Base-by-base conservation (phyloP, 2,113 vertebrate genomes). In the Tinamus guttatus region DNA sequence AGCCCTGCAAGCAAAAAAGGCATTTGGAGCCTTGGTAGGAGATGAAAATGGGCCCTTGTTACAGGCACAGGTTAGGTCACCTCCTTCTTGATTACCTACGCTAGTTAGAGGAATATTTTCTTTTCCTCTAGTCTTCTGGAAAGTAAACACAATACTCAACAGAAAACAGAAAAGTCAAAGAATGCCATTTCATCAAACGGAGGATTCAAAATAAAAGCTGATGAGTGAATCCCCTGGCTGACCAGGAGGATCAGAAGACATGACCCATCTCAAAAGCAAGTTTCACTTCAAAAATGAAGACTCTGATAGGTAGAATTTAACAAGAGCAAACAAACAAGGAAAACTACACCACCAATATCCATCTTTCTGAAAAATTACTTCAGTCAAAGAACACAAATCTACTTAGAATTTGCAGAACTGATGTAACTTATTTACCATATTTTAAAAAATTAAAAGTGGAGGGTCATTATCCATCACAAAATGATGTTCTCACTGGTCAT, bases 1-100 rank as follows among this genome's bases (percentile, higher is more conserved):
- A 96, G 68, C 58, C 95, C 95, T 96, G 93, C 88, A 96, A 95
- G 95, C 90, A 97, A 88, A 97, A 95, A 95, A 94, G 95, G 95
- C 95, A 97, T 96, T 95, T 97, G 94, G 49, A 96, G 95, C 96
- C 96, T 94, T 92, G 88, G 93, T 78, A 94, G 85, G 28, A 95
- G 87, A 84, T 81, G 43, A 71, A 92, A 95, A 75, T 18, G 85
- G 80, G 56, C 22, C 64, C 22, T 21, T 8, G 47, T 49, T 67
- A 88, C 62, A 76, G 62, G 51, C 52, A 79, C 28, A 90, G 47
- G 64, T 60, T 68, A 85, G 69, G 60, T 88, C 80, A 93, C 65
- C 83, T 78, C 60, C 51, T 74, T 56, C 76, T 88, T 63, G 56
- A 93, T 76, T 62, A 90, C 28, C 64, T 56, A 81, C n/a, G 34